Percentiles rank a stretch among this genome's conserved stretches.
Conservation (phyloP, 2,113 vertebrate species). For the Callipepla squamata region DNA sequence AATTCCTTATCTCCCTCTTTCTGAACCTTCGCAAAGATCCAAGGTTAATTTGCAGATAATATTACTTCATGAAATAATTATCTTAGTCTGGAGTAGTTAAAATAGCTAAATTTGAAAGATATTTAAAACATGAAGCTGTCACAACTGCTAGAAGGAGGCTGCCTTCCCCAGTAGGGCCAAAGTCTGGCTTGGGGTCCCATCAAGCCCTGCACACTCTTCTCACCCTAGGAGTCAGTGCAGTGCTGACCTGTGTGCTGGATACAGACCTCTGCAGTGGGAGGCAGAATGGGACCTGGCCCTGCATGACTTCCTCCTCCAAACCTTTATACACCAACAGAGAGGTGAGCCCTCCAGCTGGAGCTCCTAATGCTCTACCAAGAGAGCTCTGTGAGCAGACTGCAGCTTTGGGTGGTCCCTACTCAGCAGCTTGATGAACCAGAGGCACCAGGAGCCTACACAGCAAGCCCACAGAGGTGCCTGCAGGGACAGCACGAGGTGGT, state of each 20-base stretch:
- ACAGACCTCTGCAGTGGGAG: fast-evolving
- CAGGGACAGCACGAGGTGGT: background rate
- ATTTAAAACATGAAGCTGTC: background rate
- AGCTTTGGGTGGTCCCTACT: background rate
- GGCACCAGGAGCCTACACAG: background rate
- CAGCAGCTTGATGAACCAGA: background rate
- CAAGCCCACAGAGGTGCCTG: too few species aligned
- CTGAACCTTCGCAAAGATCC: slow-evolving; percentile 53
- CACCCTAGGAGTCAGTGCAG: fast-evolving
- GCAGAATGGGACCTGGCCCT: background rate
- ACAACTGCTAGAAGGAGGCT: background rate
- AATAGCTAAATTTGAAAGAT: slow-evolving; percentile 28
- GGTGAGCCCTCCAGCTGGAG: background rate
- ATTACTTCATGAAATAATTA: slow-evolving; percentile 71
- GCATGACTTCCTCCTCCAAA: background rate
- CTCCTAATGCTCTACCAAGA: background rate
- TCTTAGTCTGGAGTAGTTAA: slow-evolving; percentile 48
- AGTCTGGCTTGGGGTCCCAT: background rate
- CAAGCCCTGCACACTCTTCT: fast-evolving
- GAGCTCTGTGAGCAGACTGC: background rate
- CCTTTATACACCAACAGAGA: background rate
- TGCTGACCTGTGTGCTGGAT: fast-evolving
- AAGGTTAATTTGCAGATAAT: slow-evolving; percentile 70
- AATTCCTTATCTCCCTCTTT: slow-evolving; percentile 64
- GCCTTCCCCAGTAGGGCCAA: background rate